Evolutionary conservation across 2,113 vertebrate species (phyloP).

Genomic region (Cephalopholis sonnerati): DNA sequence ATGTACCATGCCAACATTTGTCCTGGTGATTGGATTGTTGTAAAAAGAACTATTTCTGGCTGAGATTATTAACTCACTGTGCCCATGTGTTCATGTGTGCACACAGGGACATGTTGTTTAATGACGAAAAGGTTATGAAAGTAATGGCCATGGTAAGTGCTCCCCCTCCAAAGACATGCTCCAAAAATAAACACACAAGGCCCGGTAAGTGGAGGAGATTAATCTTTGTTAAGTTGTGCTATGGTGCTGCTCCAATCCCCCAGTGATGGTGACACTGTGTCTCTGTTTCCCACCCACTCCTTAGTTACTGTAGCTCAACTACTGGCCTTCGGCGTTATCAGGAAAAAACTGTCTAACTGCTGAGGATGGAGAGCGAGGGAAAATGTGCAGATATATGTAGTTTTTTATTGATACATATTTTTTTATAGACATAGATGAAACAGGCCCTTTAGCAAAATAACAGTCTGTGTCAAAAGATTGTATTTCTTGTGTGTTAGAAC

Average conservation of each 20-base stretch:
- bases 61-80: conserved; percentile 2
- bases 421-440: conserved; percentile 27
- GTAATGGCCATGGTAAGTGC: conserved; percentile 28
- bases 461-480: neutral
- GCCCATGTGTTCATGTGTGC: neutral
- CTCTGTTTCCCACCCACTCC: conserved; percentile 36
- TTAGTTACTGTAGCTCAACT: conserved; percentile 35
- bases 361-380: neutral
- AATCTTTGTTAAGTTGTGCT: conserved; percentile 64
- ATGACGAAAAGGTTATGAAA: conserved; percentile 34
- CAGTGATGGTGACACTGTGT: conserved; percentile 35
- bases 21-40: too few relatives aligned
- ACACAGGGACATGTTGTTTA: conserved; percentile 20
- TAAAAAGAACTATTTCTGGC: conserved; percentile 4
- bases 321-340: conserved; percentile 15
- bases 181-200: conserved; percentile 51
- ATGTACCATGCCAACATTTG: too few relatives aligned
- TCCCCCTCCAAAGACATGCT: conserved; percentile 15
- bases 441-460: neutral
- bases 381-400: neutral
- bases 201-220: conserved; percentile 59
- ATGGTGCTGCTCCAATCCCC: conserved; percentile 28
- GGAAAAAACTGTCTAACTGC: conserved; percentile 15
- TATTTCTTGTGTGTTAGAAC: neutral
- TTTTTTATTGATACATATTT: neutral